Evolutionary conservation across 2,888 invertebrate genomes (phyloP).

Genomic region (Incurvaria masculella): DNA sequence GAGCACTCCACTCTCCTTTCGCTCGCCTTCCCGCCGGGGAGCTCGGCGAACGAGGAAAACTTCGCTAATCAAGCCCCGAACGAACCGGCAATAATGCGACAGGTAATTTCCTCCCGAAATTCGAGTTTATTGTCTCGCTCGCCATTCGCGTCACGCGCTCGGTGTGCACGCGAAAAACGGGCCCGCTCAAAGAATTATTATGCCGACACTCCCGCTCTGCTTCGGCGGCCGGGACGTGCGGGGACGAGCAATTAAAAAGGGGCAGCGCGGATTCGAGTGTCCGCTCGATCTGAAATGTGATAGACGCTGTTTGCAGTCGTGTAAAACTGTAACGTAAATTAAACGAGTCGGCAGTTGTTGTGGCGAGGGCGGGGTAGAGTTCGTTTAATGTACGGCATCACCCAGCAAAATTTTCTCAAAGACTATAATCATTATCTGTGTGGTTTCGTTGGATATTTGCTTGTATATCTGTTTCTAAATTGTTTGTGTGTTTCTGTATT

Average conservation of each 20-base stretch:
- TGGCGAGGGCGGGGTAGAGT: not conserved
- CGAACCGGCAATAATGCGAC: slow-evolving; percentile 43
- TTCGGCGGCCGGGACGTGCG: too few relatives aligned
- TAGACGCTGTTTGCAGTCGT: not conserved
- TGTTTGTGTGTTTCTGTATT: too few relatives aligned
- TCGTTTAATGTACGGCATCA: too few relatives aligned
- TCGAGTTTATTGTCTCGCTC: slow-evolving; percentile 9
- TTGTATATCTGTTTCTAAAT: too few relatives aligned
- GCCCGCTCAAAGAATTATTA: not conserved
- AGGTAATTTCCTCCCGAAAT: slow-evolving; percentile 47
- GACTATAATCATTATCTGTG: too few relatives aligned
- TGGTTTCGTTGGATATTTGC: too few relatives aligned
- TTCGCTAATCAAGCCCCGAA: slow-evolving; percentile 15
- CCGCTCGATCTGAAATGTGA: not conserved
- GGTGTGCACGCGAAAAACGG: not conserved
- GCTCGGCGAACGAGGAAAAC: too few relatives aligned
- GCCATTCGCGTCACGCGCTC: not conserved
- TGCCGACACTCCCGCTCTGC: too few relatives aligned
- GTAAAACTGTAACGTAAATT: not conserved
- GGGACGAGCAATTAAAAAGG: not conserved
- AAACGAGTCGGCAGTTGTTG: not conserved
- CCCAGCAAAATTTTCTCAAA: too few relatives aligned
- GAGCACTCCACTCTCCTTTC: too few relatives aligned
- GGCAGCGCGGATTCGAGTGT: not conserved
- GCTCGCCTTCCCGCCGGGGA: too few relatives aligned